Evolutionary conservation across 2,797 vertebrate species (phyloP).

Genomic region (Phoeniculus purpureus): DNA sequence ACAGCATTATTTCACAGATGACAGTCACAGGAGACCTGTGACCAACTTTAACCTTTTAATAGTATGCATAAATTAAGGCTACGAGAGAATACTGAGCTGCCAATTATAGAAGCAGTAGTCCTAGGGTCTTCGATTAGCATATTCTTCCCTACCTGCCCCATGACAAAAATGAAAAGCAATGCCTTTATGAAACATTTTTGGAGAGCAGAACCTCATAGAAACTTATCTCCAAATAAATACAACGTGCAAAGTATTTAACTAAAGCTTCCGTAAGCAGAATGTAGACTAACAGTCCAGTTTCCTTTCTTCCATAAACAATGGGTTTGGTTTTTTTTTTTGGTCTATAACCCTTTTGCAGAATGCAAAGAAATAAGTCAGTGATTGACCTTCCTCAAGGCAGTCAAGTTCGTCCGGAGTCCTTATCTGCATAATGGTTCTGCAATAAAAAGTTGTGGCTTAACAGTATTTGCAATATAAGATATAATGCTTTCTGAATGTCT

Average conservation of each 20-base stretch:
- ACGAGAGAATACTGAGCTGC: conserved; percentile 26
- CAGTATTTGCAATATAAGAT: conserved; percentile 21
- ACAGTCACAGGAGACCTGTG: conserved; percentile 52
- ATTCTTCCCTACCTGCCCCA: conserved; percentile 19
- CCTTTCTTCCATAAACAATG: conserved; percentile 15
- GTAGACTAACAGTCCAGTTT: background rate
- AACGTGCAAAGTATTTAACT: background rate
- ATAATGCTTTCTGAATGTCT: background rate
- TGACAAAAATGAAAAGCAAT: conserved; percentile 19
- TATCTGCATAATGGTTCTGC: conserved; percentile 43
- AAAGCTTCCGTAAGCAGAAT: background rate
- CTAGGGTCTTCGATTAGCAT: conserved; percentile 45
- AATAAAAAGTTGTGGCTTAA: conserved; percentile 43
- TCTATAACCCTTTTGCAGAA: background rate
- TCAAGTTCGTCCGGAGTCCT: conserved; percentile 19
- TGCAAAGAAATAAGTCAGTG: background rate
- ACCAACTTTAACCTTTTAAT: conserved; percentile 61
- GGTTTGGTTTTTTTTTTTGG: background rate
- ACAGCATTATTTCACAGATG: conserved; percentile 57
- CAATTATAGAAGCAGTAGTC: conserved; percentile 38
- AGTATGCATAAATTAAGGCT: conserved; percentile 39
- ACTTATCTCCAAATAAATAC: conserved; percentile 11
- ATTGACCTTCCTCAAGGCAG: conserved; percentile 14
- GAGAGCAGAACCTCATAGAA: conserved; percentile 2
- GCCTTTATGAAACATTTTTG: background rate